A percentile compares a stretch with the other conserved stretches of the same genome.
These are phyloP conservation scores for Parus major DNA, from an alignment of 2,113 vertebrate species.

Conservation along the genomic window DNA sequence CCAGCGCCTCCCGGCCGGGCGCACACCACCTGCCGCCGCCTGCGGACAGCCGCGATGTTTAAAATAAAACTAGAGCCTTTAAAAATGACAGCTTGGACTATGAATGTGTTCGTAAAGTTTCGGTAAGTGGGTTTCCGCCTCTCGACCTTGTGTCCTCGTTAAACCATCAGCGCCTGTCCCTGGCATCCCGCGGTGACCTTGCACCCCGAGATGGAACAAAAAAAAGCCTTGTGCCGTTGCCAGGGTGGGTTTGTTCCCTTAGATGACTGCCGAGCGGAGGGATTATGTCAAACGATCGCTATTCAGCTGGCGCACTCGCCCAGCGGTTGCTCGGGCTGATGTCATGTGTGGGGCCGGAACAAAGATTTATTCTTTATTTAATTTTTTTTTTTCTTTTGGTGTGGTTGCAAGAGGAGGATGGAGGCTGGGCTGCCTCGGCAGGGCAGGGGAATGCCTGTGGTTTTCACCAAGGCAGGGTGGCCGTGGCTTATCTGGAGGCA, in stretches of 20 bases:
- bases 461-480: not conserved
- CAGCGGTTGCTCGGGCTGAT: constrained; percentile 7
- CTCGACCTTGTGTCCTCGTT: not conserved
- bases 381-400: not conserved
- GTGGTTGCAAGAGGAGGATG: not conserved
- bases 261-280: not conserved
- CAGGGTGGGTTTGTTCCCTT: not conserved
- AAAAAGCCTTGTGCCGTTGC: not conserved
- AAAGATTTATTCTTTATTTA: constrained; percentile 6
- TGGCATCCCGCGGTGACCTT: not conserved
- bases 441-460: not conserved
- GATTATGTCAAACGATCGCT: constrained; percentile 19
- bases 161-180: not conserved
- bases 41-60: constrained; percentile 70
- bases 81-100: constrained; percentile 76
- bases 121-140: constrained; percentile 69
- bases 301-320: not conserved
- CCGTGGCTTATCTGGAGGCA: rapidly evolving
- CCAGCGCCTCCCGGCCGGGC: constrained; percentile 24
- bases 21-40: constrained; percentile 54
- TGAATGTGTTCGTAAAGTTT: constrained; percentile 79
- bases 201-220: not conserved
- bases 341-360: constrained; percentile 40
- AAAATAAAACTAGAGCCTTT: constrained; percentile 78
- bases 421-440: not conserved